phyloP scores from a whole-genome alignment of 2,113 vertebrate genomes.

The Tricholaema leucomelas region DNA sequence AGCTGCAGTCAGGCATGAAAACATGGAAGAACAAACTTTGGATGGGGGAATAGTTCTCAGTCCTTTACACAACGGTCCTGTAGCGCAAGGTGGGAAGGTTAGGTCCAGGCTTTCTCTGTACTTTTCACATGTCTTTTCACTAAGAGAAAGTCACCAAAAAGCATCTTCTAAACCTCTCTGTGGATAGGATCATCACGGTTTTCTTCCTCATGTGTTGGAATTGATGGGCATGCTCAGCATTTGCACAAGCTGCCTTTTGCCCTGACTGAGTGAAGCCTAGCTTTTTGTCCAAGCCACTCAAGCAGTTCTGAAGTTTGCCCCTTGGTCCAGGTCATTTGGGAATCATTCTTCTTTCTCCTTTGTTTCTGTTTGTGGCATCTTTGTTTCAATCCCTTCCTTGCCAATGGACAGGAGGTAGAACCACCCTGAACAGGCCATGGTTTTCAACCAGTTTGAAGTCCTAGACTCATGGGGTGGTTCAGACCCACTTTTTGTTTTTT shows the following conservation, averaged over 20 bases:
- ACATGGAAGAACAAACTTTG: neutral
- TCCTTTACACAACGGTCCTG: neutral
- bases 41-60: neutral
- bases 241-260: neutral
- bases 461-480: neutral
- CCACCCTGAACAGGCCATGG: neutral
- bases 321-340: neutral
- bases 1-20: neutral
- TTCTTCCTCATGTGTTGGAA: neutral
- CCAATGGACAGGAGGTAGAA: neutral
- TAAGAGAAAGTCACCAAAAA: neutral
- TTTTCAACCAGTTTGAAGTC: neutral
- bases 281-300: neutral
- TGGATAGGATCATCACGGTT: neutral
- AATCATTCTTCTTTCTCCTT: neutral
- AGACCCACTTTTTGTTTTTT: neutral
- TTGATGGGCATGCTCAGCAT: neutral
- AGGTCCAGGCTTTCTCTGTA: neutral
- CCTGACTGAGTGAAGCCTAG: neutral
- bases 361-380: neutral
- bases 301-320: neutral
- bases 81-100: neutral
- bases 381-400: neutral
- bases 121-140: neutral
- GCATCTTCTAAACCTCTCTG: neutral